Evolutionary conservation across 1,140 invertebrate species (phyloP).

Genomic region (Temnothorax longispinosus): DNA sequence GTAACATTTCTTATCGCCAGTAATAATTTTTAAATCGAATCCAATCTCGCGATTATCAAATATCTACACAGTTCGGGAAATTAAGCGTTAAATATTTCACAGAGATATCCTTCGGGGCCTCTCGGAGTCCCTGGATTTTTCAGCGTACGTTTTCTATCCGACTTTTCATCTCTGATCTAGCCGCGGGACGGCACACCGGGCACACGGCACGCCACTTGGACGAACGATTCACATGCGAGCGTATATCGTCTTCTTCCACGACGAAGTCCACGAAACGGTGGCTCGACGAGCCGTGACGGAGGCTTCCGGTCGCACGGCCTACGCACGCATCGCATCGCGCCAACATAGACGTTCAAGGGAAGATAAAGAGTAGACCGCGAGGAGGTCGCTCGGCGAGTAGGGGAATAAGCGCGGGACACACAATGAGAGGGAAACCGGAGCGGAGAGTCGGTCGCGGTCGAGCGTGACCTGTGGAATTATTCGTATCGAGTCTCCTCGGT

Average conservation of each 20-base stretch:
- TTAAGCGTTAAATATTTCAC: background rate
- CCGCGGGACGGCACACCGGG: slow-evolving; percentile 26
- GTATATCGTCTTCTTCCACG: slow-evolving; percentile 41
- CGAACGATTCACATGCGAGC: slow-evolving; percentile 49
- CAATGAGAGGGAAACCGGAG: slow-evolving; percentile 59
- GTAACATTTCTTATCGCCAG: background rate
- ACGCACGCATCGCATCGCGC: slow-evolving; percentile 68
- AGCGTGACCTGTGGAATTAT: slow-evolving; percentile 50
- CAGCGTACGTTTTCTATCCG: background rate
- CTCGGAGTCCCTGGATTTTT: background rate
- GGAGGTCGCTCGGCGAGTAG: slow-evolving; percentile 45
- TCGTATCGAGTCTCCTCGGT: slow-evolving; percentile 8
- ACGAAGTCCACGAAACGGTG: slow-evolving; percentile 65
- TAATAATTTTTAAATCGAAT: background rate
- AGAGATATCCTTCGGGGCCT: background rate
- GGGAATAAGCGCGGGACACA: slow-evolving; percentile 39
- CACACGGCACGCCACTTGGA: slow-evolving; percentile 36
- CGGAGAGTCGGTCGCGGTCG: slow-evolving; percentile 45
- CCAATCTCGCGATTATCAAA: background rate
- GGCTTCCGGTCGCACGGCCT: slow-evolving; percentile 83
- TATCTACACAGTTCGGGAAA: background rate
- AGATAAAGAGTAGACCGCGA: slow-evolving; percentile 60
- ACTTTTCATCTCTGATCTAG: slow-evolving; percentile 27
- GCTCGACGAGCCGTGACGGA: slow-evolving; percentile 80
- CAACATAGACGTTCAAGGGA: slow-evolving; percentile 49